phyloP scores from a whole-genome alignment of 1,140 invertebrate genomes.

The Drosophila nigromelanica region DNA sequence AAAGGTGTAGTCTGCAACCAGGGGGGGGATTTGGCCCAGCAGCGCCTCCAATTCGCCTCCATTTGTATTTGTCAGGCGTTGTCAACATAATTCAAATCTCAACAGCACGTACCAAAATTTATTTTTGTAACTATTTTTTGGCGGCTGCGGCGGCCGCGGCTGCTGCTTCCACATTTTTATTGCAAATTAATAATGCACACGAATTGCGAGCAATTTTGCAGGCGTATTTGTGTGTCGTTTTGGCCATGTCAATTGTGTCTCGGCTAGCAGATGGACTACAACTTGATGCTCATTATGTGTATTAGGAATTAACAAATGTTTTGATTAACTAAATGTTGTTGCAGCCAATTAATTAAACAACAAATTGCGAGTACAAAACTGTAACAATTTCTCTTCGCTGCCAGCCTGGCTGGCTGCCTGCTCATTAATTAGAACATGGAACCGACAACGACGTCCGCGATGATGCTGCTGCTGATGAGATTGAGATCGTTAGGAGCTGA shows the following conservation, averaged over 20 bases:
- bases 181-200: slow-evolving; percentile 81
- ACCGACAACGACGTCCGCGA: slow-evolving; percentile 18
- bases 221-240: slow-evolving; percentile 7
- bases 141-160: slow-evolving; percentile 23
- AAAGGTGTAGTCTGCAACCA: slow-evolving; percentile 38
- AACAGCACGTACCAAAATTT: slow-evolving; percentile 70
- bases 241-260: slow-evolving; percentile 75
- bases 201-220: slow-evolving; percentile 27
- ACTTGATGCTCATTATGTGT: slow-evolving; percentile 49
- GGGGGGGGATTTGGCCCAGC: slow-evolving; percentile 32
- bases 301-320: slow-evolving; percentile 70
- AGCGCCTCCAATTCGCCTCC: slow-evolving; percentile 73
- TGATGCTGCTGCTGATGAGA: slow-evolving; percentile 34
- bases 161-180: slow-evolving; percentile 75
- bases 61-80: slow-evolving; percentile 78
- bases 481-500: slow-evolving; percentile 60
- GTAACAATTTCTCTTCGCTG: slow-evolving; percentile 63
- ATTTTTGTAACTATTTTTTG: slow-evolving; percentile 57
- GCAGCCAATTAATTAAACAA: slow-evolving; percentile 72
- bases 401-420: slow-evolving; percentile 15
- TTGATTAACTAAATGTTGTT: slow-evolving; percentile 77
- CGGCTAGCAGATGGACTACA: slow-evolving; percentile 40
- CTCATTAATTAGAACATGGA: slow-evolving; percentile 82
- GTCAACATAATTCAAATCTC: slow-evolving; percentile 76
- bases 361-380: slow-evolving; percentile 66